A percentile compares a stretch with the other conserved stretches of the same genome.
Evolutionary conservation across 2,888 invertebrate genomes (phyloP).

Genomic region (Fragum whitleyi): DNA sequence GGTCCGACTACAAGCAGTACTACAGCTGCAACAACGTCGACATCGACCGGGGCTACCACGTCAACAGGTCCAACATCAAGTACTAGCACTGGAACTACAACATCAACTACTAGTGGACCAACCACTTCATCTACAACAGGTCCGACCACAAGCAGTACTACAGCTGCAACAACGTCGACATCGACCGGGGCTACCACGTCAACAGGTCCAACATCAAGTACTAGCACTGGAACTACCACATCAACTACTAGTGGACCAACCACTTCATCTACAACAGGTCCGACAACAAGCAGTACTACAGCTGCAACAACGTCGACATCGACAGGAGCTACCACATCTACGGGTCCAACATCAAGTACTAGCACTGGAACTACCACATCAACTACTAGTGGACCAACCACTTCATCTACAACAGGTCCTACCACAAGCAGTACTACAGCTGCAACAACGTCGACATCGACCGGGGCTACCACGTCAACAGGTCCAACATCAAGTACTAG

Average conservation of each 20-base stretch:
- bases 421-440: neutral
- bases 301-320: constrained; percentile 14
- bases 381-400: constrained; percentile 14
- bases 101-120: neutral
- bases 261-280: constrained; percentile 7
- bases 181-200: constrained; percentile 12
- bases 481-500: neutral
- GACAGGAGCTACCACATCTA: neutral
- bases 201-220: neutral
- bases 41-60: neutral
- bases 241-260: constrained; percentile 16
- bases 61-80: too few species aligned
- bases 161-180: too few species aligned
- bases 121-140: too few species aligned
- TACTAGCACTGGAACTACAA: too few species aligned
- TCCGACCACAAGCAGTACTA: too few species aligned
- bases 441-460: constrained; percentile 5
- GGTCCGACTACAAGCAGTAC: neutral
- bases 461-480: neutral
- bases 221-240: constrained; percentile 18
- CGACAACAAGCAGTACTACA: neutral
- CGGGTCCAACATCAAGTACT: neutral
- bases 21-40: neutral
- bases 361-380: constrained; percentile 14
- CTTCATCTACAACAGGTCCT: constrained; percentile 9